Percentiles rank a stretch among this genome's conserved stretches.
phyloP scores from a whole-genome alignment of 2,888 invertebrate genomes.

The Antheraea yamamai region DNA sequence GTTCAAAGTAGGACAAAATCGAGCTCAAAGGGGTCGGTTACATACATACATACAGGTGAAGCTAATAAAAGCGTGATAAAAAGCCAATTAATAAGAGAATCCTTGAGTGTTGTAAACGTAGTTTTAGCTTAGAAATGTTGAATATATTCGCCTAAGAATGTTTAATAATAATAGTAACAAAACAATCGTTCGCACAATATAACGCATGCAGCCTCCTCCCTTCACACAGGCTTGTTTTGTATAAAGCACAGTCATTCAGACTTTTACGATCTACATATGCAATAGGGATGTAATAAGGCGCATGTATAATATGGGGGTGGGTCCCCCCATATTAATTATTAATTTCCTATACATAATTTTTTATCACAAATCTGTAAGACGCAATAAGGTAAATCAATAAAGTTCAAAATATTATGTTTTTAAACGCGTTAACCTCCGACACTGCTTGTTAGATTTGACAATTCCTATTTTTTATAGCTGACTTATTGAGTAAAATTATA shows the following conservation, averaged over 20 bases:
- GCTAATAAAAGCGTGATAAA: too few species aligned
- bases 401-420: too few species aligned
- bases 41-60: too few species aligned
- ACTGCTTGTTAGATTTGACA: too few species aligned
- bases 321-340: neutral
- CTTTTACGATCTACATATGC: slow-evolving; percentile 50
- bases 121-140: neutral
- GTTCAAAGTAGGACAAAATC: too few species aligned
- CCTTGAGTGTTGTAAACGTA: neutral
- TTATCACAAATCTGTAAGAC: neutral
- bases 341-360: neutral
- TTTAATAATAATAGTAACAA: slow-evolving; percentile 11
- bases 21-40: too few species aligned
- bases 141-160: neutral
- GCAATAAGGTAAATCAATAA: neutral
- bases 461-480: too few species aligned
- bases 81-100: neutral
- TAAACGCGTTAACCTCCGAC: too few species aligned
- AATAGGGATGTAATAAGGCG: slow-evolving; percentile 9
- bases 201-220: slow-evolving; percentile 16
- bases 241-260: slow-evolving; percentile 51
- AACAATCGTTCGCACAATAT: slow-evolving; percentile 21
- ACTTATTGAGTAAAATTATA: too few species aligned
- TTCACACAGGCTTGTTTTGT: slow-evolving; percentile 47
- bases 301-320: neutral